phyloP scores from a whole-genome alignment of 1,140 invertebrate genomes.

The Meloidogyne exigua region DNA sequence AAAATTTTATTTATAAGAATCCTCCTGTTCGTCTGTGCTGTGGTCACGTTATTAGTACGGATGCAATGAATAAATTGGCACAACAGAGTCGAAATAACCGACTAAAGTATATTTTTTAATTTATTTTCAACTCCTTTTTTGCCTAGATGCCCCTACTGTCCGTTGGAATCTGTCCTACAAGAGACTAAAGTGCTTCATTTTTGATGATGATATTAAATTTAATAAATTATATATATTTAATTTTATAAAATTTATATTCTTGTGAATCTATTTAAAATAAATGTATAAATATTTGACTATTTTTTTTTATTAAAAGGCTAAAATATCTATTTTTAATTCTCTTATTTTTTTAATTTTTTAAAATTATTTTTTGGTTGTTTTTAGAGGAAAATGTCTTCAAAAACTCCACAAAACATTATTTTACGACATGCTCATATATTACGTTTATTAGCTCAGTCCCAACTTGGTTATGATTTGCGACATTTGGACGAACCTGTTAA shows the following conservation, averaged over 20 bases:
- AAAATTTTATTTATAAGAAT: slow-evolving; percentile 63
- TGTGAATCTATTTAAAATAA: no score
- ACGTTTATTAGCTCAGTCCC: slow-evolving; percentile 16
- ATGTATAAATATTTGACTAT: no score
- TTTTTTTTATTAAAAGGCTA: no score
- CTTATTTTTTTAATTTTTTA: not conserved
- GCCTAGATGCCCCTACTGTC: slow-evolving; percentile 92
- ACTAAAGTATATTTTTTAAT: slow-evolving; percentile 27
- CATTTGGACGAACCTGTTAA: slow-evolving; percentile 26
- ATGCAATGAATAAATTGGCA: slow-evolving; percentile 90
- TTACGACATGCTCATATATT: not conserved
- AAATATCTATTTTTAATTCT: no score
- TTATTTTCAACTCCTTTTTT: slow-evolving; percentile 26
- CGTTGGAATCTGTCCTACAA: slow-evolving; percentile 86
- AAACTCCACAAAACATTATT: not conserved
- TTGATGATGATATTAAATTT: slow-evolving; percentile 64
- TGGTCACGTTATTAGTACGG: slow-evolving; percentile 89
- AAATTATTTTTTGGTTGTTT: not conserved
- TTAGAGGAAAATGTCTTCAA: not conserved
- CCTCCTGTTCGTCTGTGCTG: slow-evolving; percentile 81
- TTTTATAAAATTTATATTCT: no score
- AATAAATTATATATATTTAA: no score
- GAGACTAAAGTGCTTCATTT: slow-evolving; percentile 89
- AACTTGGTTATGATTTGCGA: slow-evolving; percentile 27
- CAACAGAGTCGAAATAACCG: slow-evolving; percentile 80